A percentile compares a stretch with the other conserved stretches of the same genome.
Evolutionary conservation across 2,113 vertebrate species (phyloP).

Genomic region (Aspidoscelis tigris): DNA sequence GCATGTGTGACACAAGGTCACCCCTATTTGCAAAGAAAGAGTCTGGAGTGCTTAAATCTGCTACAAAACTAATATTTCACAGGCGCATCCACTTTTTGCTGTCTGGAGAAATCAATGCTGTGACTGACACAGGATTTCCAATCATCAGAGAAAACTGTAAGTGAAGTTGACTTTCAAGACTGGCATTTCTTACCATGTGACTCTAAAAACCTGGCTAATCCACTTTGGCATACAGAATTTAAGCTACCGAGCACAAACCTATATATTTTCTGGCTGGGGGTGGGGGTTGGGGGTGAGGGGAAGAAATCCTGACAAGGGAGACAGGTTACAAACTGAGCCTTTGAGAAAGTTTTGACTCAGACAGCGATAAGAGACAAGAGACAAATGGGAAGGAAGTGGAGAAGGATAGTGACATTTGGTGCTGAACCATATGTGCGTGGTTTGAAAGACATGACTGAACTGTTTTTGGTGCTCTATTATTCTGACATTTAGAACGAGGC

Average conservation of each 20-base stretch:
- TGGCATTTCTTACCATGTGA: constrained; percentile 37
- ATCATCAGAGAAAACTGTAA: background rate
- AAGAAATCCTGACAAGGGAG: constrained; percentile 41
- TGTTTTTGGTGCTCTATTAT: constrained; percentile 87
- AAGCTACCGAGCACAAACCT: background rate
- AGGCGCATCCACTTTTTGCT: background rate
- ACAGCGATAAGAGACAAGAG: constrained; percentile 71
- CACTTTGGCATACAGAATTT: background rate
- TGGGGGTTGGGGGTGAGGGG: background rate
- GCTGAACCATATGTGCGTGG: constrained; percentile 87
- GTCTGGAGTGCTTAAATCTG: background rate
- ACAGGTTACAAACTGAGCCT: constrained; percentile 50
- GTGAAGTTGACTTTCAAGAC: background rate
- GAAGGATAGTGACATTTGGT: constrained; percentile 85
- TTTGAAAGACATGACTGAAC: constrained; percentile 88
- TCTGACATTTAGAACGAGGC: constrained; percentile 88
- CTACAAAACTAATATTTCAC: background rate
- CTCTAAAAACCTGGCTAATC: constrained; percentile 32
- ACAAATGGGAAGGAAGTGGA: constrained; percentile 72
- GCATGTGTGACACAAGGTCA: no score
- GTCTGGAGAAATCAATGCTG: background rate
- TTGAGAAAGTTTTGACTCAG: constrained; percentile 70
- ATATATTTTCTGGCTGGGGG: background rate
- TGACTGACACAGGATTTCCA: constrained; percentile 10
- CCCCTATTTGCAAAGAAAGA: background rate